phyloP scores from a whole-genome alignment of 2,888 invertebrate genomes.

The Drosophila fungiperda region DNA sequence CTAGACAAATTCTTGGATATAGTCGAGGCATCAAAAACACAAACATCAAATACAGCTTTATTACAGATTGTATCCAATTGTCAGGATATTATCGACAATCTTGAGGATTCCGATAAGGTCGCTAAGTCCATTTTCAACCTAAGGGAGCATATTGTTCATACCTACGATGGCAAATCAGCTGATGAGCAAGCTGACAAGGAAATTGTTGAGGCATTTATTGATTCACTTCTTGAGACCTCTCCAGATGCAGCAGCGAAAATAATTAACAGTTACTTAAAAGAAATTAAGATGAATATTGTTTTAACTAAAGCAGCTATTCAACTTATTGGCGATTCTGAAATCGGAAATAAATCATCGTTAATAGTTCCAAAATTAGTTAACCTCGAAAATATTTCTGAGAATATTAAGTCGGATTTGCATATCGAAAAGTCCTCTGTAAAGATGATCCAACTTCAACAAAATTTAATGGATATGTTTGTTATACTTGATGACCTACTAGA shows the following conservation, averaged over 20 bases:
- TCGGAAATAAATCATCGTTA: constrained; percentile 45
- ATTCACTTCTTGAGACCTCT: constrained; percentile 45
- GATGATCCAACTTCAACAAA: constrained; percentile 78
- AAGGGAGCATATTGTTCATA: constrained; percentile 81
- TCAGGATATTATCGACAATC: constrained; percentile 47
- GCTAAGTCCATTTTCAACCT: constrained; percentile 76
- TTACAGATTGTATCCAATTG: constrained; percentile 21
- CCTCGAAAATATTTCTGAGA: constrained; percentile 55
- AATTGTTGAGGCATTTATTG: constrained; percentile 53
- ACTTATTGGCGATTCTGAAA: constrained; percentile 42
- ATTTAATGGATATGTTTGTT: constrained; percentile 80
- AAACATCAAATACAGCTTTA: not conserved
- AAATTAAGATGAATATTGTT: constrained; percentile 56
- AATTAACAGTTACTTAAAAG: constrained; percentile 36
- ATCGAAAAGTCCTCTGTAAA: constrained; percentile 73
- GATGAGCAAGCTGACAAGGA: constrained; percentile 41
- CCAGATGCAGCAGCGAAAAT: constrained; percentile 49
- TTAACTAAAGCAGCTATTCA: constrained; percentile 43
- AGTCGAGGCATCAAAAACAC: not conserved
- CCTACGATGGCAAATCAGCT: constrained; percentile 70
- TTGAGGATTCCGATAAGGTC: constrained; percentile 49
- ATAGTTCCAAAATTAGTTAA: constrained; percentile 51
- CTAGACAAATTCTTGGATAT: not conserved
- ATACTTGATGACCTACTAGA: constrained; percentile 72
- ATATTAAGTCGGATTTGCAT: constrained; percentile 32